Percentiles rank a stretch among this genome's conserved stretches.
Evolutionary conservation across 2,113 vertebrate genomes (phyloP).

Genomic region (Leiothrix lutea): DNA sequence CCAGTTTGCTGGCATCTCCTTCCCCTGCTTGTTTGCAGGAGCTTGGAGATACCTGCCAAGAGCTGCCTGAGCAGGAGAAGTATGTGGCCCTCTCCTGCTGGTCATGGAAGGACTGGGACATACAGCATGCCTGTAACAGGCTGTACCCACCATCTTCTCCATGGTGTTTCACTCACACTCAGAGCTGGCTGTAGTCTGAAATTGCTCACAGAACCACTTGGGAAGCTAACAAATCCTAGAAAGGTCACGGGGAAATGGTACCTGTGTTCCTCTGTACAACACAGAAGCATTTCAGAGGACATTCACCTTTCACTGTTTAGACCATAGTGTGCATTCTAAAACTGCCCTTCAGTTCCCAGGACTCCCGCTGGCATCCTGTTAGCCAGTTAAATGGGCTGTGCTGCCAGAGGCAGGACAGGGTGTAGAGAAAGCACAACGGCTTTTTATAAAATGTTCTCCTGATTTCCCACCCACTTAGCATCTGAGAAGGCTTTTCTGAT

Average conservation of each 20-base stretch:
- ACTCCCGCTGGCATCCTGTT: background rate
- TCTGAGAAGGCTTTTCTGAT: background rate
- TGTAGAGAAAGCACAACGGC: background rate
- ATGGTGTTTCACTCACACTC: background rate
- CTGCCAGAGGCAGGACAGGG: background rate
- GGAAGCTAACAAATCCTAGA: background rate
- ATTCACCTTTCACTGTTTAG: background rate
- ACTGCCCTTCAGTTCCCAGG: background rate
- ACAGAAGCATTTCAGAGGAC: background rate
- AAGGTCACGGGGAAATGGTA: fast-evolving
- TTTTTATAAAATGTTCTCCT: background rate
- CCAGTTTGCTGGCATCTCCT: background rate
- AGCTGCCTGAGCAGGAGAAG: background rate
- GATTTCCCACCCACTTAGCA: background rate
- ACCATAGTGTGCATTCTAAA: background rate
- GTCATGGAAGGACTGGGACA: background rate
- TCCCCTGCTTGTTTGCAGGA: background rate
- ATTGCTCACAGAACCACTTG: background rate
- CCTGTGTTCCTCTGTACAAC: background rate
- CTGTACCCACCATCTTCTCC: background rate
- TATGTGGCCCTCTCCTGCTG: background rate
- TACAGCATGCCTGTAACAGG: background rate
- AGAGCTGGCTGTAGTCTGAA: fast-evolving
- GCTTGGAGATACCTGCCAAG: background rate
- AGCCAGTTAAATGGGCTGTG: background rate